Evolutionary conservation across 2,888 invertebrate genomes (phyloP).

Genomic region (Eueremaeus valkanovi): DNA sequence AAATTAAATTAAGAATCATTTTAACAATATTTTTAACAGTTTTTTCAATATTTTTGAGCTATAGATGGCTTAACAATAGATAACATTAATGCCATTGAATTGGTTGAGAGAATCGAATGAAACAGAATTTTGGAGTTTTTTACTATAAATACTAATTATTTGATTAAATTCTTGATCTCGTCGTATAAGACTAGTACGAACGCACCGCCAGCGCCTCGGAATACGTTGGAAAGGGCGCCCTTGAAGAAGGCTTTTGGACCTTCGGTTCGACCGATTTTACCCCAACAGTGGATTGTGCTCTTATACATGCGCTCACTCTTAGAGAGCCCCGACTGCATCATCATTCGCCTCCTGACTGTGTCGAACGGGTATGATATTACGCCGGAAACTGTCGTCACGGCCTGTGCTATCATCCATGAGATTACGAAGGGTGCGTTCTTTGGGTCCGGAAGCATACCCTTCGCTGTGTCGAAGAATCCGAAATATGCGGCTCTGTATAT

Average conservation of each 20-base stretch:
- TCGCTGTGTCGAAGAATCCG: conserved; percentile 50
- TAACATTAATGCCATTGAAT: too few species aligned
- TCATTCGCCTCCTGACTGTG: conserved; percentile 60
- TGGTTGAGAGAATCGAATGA: too few species aligned
- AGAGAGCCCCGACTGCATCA: conserved; percentile 59
- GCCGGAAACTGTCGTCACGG: conserved; percentile 55
- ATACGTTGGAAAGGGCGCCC: conserved; percentile 53
- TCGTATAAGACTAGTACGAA: conserved; percentile 54
- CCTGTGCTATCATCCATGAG: conserved; percentile 51
- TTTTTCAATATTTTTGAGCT: too few species aligned
- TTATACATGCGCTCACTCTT: conserved; percentile 54
- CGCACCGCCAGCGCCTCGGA: conserved; percentile 54
- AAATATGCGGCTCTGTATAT: conserved; percentile 57
- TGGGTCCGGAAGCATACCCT: conserved; percentile 49
- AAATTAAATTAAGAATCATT: too few species aligned
- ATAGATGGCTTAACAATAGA: too few species aligned
- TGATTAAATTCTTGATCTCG: too few species aligned
- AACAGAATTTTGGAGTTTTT: too few species aligned
- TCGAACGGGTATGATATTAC: conserved; percentile 61
- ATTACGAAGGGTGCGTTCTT: conserved; percentile 48
- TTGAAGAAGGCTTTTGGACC: conserved; percentile 49
- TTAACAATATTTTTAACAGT: too few species aligned
- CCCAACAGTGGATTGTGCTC: conserved; percentile 55
- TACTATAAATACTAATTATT: too few species aligned
- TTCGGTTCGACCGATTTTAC: conserved; percentile 54